Evolutionary conservation across 2,888 invertebrate genomes (phyloP), one percentile per base, ranked within the genome.

Genomic region (Salticus scenicus): DNA sequence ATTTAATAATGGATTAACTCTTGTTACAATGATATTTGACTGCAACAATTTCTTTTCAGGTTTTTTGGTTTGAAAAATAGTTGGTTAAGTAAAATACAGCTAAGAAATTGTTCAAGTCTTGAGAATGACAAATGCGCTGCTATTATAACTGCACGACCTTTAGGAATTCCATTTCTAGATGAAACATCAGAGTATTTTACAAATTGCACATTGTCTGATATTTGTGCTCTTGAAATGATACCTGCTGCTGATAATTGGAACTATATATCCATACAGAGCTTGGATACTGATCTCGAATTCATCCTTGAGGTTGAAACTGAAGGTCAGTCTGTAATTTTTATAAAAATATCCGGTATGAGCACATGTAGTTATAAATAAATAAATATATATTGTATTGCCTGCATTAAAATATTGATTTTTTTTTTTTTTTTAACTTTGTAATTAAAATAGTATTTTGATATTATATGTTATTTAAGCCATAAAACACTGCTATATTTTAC

Each of bases 221-320:
- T 71, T 8, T 90, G 90, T 75, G 75, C 80, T 30, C 79, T 89
- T 10, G 73, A 88, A n/a, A 87, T 90, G 42, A 88, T 88, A 47
- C 90, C 90, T 14, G 88, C 88, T 64, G 89, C 89, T 75, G 88
- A 89, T 30, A 71, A 89, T 7, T 90, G 90, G 90, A 89, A 90
- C 69, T 89, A 89, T 77, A 47, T 89, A 24, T 87, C 87, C 12
- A 57, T 89, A 24, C 67, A 84, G 20, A 81, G 42, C 70, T 57
- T 37, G 31, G 27, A 63, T 10, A 17, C 63, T 28, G 81, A 64
- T n/a, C 10, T 86, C 24, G 37, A 76, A 7, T 80, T 79, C 41
- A 75, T 17, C 41, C 30, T 86, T 17, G 33, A 51, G 63, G 41
- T 85, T 75, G 14, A 75, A 33, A 86, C 80, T 67, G 66, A 71